A percentile compares a stretch with the other conserved stretches of the same genome.
These are phyloP conservation scores for Caenorhabditis macrosperma DNA, from an alignment of 2,888 invertebrate genomes.

Conservation along the genomic window DNA sequence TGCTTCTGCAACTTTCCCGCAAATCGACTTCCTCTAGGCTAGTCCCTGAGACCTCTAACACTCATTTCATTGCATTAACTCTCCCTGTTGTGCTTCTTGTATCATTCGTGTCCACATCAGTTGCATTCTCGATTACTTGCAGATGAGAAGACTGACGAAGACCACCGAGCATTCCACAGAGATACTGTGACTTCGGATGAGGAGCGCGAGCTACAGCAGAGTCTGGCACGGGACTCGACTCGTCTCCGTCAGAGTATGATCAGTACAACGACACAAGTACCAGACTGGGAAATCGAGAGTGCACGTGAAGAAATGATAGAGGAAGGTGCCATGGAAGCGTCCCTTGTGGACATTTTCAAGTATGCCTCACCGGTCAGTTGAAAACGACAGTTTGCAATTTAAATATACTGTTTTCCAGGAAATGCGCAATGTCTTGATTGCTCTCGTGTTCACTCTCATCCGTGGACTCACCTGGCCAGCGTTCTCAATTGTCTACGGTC, in stretches of 20 bases:
- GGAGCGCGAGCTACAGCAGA: slow-evolving; percentile 55
- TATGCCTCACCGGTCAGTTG: slow-evolving; percentile 64
- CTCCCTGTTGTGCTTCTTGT: neutral
- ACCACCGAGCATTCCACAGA: slow-evolving; percentile 43
- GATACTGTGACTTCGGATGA: slow-evolving; percentile 58
- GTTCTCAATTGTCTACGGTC: slow-evolving; percentile 77
- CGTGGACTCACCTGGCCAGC: slow-evolving; percentile 75
- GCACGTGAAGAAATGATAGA: slow-evolving; percentile 71
- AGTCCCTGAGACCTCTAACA: slow-evolving; percentile 51
- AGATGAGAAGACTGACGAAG: slow-evolving; percentile 60
- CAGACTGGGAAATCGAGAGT: slow-evolving; percentile 66
- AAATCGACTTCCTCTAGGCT: slow-evolving; percentile 61
- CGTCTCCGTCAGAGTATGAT: slow-evolving; percentile 66
- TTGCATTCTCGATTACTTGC: neutral
- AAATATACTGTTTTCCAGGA: slow-evolving; percentile 64
- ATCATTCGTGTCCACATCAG: neutral
- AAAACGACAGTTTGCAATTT: neutral
- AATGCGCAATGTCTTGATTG: slow-evolving; percentile 62
- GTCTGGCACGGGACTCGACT: slow-evolving; percentile 62
- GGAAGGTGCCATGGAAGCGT: slow-evolving; percentile 71
- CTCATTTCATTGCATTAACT: neutral
- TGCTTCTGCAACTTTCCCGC: slow-evolving; percentile 61
- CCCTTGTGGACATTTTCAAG: slow-evolving; percentile 69
- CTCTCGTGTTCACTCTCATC: slow-evolving; percentile 67
- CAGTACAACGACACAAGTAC: slow-evolving; percentile 63